A percentile compares a stretch with the other conserved stretches of the same genome.
These are phyloP conservation scores for Urophycis tenuis DNA, from an alignment of 2,797 vertebrate genomes.

Conservation along the genomic window DNA sequence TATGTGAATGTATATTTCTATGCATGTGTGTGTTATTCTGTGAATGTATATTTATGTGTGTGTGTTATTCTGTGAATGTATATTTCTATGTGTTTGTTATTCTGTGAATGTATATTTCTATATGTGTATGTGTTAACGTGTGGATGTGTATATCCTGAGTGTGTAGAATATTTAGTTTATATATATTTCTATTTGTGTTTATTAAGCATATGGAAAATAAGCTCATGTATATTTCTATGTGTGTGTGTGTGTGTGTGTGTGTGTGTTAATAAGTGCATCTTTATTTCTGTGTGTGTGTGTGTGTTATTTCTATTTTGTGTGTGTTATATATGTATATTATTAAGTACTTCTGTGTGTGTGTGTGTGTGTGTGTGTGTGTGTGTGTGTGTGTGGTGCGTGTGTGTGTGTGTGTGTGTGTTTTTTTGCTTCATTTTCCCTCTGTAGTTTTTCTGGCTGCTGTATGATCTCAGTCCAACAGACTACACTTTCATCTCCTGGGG, in stretches of 20 bases:
- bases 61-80: neutral
- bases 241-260: conserved; percentile 12
- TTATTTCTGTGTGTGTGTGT: neutral
- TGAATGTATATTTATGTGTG: too few species aligned
- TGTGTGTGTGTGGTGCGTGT: too few species aligned
- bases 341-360: too few species aligned
- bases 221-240: conserved; percentile 1
- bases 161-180: neutral
- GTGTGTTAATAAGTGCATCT: neutral
- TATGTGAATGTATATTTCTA: too few species aligned
- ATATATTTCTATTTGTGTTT: neutral
- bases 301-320: conserved; percentile 4
- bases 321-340: too few species aligned
- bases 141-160: neutral
- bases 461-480: too few species aligned
- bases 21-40: too few species aligned
- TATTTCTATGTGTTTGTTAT: neutral
- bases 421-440: conserved; percentile 37
- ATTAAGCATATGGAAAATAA: neutral
- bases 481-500: too few species aligned
- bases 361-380: too few species aligned
- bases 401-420: conserved; percentile 15
- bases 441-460: too few species aligned
- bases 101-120: neutral
- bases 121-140: neutral